Conservation (phyloP, 2,797 vertebrate species). For the Cynodonichthys magdalenae region DNA sequence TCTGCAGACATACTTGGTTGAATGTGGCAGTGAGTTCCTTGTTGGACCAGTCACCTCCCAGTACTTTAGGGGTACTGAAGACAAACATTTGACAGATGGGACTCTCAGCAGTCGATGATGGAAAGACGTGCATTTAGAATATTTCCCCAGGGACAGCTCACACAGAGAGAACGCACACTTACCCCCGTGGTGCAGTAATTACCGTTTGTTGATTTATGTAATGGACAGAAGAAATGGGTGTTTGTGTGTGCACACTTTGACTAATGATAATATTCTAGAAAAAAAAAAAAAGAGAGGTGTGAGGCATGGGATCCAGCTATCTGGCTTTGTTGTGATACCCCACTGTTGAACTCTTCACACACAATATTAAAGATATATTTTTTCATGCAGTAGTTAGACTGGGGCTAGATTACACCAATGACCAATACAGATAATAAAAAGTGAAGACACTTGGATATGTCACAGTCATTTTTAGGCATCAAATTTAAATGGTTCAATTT, state of each 20-base stretch:
- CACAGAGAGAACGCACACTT: conserved; percentile 5
- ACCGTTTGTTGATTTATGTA: conserved; percentile 26
- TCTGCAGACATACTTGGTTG: conserved; percentile 12
- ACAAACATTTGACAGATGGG: conserved; percentile 61
- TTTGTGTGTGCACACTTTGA: conserved; percentile 6
- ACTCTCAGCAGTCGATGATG: conserved; percentile 40
- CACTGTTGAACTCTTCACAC: conserved; percentile 18
- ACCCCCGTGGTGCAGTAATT: conserved; percentile 31
- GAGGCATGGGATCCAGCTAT: conserved; percentile 10
- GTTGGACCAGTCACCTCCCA: conserved; percentile 50
- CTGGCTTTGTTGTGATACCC: conserved; percentile 14
- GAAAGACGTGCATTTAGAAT: conserved; percentile 41
- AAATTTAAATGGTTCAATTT: conserved; percentile 23
- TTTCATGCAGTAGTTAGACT: conserved; percentile 15
- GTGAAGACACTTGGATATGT: conserved; percentile 17
- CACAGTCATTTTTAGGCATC: conserved; percentile 13
- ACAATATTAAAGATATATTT: conserved; percentile 26
- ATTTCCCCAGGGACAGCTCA: conserved; percentile 40
- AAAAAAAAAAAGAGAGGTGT: conserved; percentile 5
- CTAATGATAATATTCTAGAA: conserved; percentile 11
- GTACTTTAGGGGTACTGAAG: conserved; percentile 37
- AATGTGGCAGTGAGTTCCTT: conserved; percentile 47
- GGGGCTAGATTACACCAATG: conserved; percentile 16
- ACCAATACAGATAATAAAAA: not conserved
- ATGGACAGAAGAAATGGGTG: conserved; percentile 20